Base-by-base conservation (phyloP, 2,888 invertebrate species). In the Bellardia pandia region DNA sequence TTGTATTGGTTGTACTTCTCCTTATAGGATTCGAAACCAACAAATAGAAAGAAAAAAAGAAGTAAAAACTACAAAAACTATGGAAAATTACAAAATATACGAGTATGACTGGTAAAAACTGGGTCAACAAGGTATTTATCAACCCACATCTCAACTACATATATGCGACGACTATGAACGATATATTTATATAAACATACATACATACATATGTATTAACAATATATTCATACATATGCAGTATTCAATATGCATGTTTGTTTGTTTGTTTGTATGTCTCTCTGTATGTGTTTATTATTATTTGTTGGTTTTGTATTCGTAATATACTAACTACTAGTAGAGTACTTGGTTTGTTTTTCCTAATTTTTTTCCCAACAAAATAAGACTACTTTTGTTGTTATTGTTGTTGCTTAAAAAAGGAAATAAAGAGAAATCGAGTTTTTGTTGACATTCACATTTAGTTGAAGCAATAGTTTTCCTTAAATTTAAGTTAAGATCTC, bases 41-140 rank as follows among this genome's bases (percentile, higher is more conserved):
- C 45, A 74, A 74, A 74, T 58, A 13, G 3, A 68, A 37, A 58
- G 45, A 23, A 33, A 42, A 66, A 37, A n/a, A 13, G 14, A 40
- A 51, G 30, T 60, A 16, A 40, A 30, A 76, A 76, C 51, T 37
- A 60, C 62, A 64, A 51, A 64, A 58, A 4, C 13, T 51, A 56
- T 23, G 16, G 56, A 48, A 53, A 66, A 76, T 45, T 40, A 76
- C 42, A 69, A 23, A 82, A 53, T 75, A 83, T 42, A 48, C 45
- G n/a, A 71, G 33, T 66, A 60, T 66, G 81, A 62, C 72, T 71
- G 56, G 53, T 37, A 48, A 56, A 76, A 86, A 86, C 76, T 86
- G 75, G 86, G 86, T 84, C 86, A 86, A 86, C 84, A 76, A 80
- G 75, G 84, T 80, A 86, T 84, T 86, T 84, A 84, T 76, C 81